Evolutionary conservation across 2,113 vertebrate species (phyloP).

Genomic region (Centropristis striata): DNA sequence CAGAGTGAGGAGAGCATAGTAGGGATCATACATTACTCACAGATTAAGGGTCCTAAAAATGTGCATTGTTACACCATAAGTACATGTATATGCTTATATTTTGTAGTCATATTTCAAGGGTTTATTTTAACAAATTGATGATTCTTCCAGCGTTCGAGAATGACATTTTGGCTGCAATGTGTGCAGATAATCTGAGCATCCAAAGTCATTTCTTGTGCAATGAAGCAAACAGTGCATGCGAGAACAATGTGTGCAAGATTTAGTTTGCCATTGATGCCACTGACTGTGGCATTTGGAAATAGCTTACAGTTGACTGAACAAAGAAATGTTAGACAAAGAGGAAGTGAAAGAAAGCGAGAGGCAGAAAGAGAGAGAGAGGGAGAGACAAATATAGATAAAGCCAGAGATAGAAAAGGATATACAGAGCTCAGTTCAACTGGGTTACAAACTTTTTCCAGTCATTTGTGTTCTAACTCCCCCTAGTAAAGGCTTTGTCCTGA

Average conservation of each 20-base stretch:
- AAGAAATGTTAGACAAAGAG: constrained; percentile 64
- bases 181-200: constrained; percentile 45
- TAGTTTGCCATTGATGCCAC: constrained; percentile 53
- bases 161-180: constrained; percentile 53
- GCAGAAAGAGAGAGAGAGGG: constrained; percentile 38
- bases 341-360: constrained; percentile 21
- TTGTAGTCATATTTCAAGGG: constrained; percentile 17
- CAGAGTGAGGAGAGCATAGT: not conserved
- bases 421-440: constrained; percentile 47
- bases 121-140: not conserved
- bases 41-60: not conserved
- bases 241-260: constrained; percentile 66
- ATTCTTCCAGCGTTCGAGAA: not conserved
- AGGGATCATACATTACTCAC: not conserved
- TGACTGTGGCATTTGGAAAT: constrained; percentile 70
- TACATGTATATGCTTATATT: not conserved
- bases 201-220: constrained; percentile 46
- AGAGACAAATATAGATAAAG: constrained; percentile 54
- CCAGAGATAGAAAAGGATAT: constrained; percentile 34
- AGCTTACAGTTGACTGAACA: constrained; percentile 69
- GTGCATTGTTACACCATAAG: not conserved
- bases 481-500: constrained; percentile 49
- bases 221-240: constrained; percentile 46
- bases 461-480: constrained; percentile 47
- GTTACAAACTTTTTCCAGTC: constrained; percentile 48